Evolutionary conservation across 1,140 invertebrate genomes (phyloP), one percentile per base, ranked within the genome.

Genomic region (Neodiprion fabricii): DNA sequence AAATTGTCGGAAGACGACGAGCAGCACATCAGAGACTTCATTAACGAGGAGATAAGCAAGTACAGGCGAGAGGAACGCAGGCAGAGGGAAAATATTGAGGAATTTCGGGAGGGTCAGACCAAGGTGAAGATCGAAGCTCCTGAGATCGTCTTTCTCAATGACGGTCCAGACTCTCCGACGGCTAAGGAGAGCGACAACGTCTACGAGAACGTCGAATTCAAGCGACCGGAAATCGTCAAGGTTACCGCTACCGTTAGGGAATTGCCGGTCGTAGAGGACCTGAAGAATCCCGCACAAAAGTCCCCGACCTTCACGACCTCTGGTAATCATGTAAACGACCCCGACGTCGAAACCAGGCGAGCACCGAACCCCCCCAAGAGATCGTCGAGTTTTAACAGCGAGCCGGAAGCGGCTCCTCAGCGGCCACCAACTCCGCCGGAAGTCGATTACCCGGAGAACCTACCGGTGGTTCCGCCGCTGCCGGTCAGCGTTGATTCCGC

Each of bases 41-140:
- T 88, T 12, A 88, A 89, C 68, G 82, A 81, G 17, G 86, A 92
- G 89, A 88, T 85, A 76, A 83, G 83, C 84, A 92, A 85, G 87
- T 91, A 77, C 88, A 89, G 80, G 78, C 87, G 82, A 81, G 85
- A 80, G 79, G 88, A 82, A 70, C 78, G n/a, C 67, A 70, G 17
- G 75, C 17, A 65, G 48, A 72, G 70, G 21, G 21, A 50, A 28
- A 69, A 11, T 48, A 8, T 12, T 28, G 10, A 21, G 82, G 47
- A 70, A 76, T 72, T 53, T 0, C 67, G 66, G 23, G 74, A 72
- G 65, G 68, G n/a, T 9, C 53, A 12, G 10, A 48, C 70, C 9
- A 67, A 68, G 49, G 73, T 1, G 21, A 68, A 80, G 81, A 77
- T 76, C 80, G 1, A 83, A 77, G 67, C 71, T 72, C 10, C 81